Conservation (phyloP, 2,888 invertebrate genomes). For the Lampropteryx suffumata region DNA sequence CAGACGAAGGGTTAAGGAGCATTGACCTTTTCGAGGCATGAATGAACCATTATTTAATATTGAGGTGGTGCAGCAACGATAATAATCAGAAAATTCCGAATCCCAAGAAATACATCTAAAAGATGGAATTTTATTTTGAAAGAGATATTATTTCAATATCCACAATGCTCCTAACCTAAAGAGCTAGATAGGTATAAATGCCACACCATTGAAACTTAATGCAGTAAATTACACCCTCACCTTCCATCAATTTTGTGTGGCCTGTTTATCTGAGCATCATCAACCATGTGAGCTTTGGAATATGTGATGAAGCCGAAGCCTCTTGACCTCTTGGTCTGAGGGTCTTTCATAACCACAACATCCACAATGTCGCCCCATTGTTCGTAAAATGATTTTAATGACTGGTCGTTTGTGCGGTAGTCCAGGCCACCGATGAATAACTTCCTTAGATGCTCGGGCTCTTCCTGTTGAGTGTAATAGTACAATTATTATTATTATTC, state of each 20-base stretch:
- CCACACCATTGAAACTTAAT: too few species aligned
- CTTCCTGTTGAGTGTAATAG: slow-evolving; percentile 69
- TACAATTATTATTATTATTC: not conserved
- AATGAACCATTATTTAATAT: too few species aligned
- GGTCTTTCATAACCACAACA: slow-evolving; percentile 98
- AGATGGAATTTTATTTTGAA: too few species aligned
- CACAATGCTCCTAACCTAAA: too few species aligned
- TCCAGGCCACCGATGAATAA: slow-evolving; percentile 98
- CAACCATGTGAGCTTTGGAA: slow-evolving; percentile 95
- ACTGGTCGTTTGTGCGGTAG: slow-evolving; percentile 96
- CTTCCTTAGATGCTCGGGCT: slow-evolving; percentile 93
- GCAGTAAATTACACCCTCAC: slow-evolving; percentile 53
- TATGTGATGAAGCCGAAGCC: slow-evolving; percentile 99
- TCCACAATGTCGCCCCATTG: slow-evolving; percentile 99
- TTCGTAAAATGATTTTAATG: slow-evolving; percentile 95
- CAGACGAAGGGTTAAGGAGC: too few species aligned
- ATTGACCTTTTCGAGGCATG: too few species aligned
- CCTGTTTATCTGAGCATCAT: slow-evolving; percentile 94
- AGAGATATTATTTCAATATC: too few species aligned
- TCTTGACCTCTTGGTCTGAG: slow-evolving; percentile 95
- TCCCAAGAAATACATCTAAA: too few species aligned
- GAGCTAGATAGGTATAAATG: too few species aligned
- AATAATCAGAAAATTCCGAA: too few species aligned
- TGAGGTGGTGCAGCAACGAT: too few species aligned
- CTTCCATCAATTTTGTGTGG: slow-evolving; percentile 97